A percentile compares a stretch with the other conserved stretches of the same genome.
These are phyloP conservation scores for Parotia lawesii DNA, from an alignment of 2,113 vertebrate genomes.

Conservation along the genomic window DNA sequence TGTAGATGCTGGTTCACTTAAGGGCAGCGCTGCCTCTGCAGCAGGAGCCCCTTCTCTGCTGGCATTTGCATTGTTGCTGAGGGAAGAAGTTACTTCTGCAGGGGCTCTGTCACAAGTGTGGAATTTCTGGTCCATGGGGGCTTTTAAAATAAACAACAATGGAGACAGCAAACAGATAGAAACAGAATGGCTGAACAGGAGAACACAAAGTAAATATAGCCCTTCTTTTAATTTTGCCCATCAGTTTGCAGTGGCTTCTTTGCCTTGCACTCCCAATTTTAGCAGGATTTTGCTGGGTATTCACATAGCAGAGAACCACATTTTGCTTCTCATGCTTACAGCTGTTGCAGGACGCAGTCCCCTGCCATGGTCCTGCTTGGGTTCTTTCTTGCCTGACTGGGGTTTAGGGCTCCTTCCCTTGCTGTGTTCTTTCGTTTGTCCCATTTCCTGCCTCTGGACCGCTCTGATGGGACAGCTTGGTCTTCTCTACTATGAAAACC, in stretches of 20 bases:
- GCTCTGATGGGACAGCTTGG: background rate
- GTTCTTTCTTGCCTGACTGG: background rate
- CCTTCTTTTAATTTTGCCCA: background rate
- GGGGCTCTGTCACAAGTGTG: background rate
- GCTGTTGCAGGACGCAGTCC: background rate
- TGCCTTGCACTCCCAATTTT: background rate
- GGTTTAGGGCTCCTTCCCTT: background rate
- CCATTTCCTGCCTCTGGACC: background rate
- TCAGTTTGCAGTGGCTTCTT: background rate
- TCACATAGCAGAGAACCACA: background rate
- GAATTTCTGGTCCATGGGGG: background rate
- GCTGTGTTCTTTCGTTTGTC: background rate
- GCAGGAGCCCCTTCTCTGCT: background rate
- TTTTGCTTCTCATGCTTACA: background rate
- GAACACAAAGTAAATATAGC: background rate
- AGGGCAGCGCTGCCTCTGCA: background rate
- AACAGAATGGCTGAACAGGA: background rate
- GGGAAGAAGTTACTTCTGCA: background rate
- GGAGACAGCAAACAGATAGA: background rate
- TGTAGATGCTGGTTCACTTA: constrained; percentile 47
- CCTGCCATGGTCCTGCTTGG: background rate
- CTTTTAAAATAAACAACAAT: background rate
- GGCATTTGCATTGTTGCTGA: background rate
- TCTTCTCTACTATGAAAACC: background rate
- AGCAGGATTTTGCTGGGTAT: background rate